phyloP scores from a whole-genome alignment of 2,797 vertebrate genomes.

The Karalla daura region DNA sequence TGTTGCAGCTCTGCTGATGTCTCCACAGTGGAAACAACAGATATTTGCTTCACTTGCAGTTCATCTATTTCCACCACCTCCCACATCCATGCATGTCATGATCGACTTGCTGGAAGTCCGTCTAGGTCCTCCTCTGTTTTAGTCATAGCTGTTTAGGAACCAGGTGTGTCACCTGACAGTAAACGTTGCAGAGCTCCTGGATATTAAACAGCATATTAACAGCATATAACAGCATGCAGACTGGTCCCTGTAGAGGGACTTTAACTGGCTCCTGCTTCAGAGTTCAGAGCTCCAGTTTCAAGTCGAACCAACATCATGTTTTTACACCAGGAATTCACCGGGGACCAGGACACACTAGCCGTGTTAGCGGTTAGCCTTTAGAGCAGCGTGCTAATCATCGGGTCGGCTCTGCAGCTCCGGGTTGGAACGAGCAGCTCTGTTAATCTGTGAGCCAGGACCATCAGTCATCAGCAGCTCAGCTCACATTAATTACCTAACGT shows the following conservation, averaged over 20 bases:
- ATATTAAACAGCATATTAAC: too few relatives aligned
- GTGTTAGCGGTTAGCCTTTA: slow-evolving; percentile 37
- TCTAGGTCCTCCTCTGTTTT: too few relatives aligned
- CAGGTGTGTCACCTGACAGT: too few relatives aligned
- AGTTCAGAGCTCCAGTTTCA: slow-evolving; percentile 10
- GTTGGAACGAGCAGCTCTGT: slow-evolving; percentile 46
- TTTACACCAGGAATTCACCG: slow-evolving; percentile 4
- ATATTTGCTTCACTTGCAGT: too few relatives aligned
- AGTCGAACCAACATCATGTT: background rate
- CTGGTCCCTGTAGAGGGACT: background rate
- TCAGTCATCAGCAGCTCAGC: slow-evolving; percentile 49
- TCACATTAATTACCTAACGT: slow-evolving; percentile 50
- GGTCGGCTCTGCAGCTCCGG: slow-evolving; percentile 42
- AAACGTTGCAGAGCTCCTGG: too few relatives aligned
- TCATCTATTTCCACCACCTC: too few relatives aligned
- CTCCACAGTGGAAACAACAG: too few relatives aligned
- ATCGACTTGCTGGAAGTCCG: too few relatives aligned
- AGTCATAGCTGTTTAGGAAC: too few relatives aligned
- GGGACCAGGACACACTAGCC: slow-evolving; percentile 15
- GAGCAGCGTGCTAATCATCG: slow-evolving; percentile 55
- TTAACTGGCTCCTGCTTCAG: slow-evolving; percentile 26
- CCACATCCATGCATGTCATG: too few relatives aligned
- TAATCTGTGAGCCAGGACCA: slow-evolving; percentile 40
- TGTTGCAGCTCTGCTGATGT: too few relatives aligned
- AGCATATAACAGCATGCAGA: slow-evolving; percentile 1